A percentile compares a stretch with the other conserved stretches of the same genome.
phyloP scores from a whole-genome alignment of 2,888 invertebrate genomes.

The Phasia obesa region DNA sequence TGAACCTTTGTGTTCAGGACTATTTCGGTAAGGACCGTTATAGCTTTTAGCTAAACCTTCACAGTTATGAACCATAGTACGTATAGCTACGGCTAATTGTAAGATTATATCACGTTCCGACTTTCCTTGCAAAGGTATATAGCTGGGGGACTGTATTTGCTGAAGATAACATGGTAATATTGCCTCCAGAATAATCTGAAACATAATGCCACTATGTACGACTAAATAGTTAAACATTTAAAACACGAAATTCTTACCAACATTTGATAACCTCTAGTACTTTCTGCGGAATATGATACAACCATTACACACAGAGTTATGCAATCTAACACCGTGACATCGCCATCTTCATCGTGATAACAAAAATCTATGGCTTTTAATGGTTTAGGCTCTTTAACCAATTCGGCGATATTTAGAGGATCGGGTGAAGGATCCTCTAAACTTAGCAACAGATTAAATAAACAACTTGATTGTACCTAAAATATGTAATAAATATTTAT shows the following conservation, averaged over 20 bases:
- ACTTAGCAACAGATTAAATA: slow-evolving; percentile 95
- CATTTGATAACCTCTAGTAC: slow-evolving; percentile 95
- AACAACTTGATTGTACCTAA: slow-evolving; percentile 93
- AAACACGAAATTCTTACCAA: slow-evolving; percentile 84
- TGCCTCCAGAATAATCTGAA: slow-evolving; percentile 96
- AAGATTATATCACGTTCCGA: slow-evolving; percentile 96
- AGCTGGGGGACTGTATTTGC: slow-evolving; percentile 94
- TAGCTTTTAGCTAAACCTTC: slow-evolving; percentile 97
- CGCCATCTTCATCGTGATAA: slow-evolving; percentile 98
- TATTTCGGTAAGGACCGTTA: slow-evolving; percentile 95
- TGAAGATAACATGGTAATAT: slow-evolving; percentile 97
- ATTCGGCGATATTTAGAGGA: slow-evolving; percentile 94
- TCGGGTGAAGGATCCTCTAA: slow-evolving; percentile 97
- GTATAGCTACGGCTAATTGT: slow-evolving; percentile 96
- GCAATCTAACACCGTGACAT: slow-evolving; percentile 97
- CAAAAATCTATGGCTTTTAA: slow-evolving; percentile 98
- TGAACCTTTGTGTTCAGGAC: slow-evolving; percentile 95
- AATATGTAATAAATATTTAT: not conserved
- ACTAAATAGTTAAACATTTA: not conserved
- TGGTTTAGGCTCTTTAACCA: slow-evolving; percentile 95
- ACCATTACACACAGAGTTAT: slow-evolving; percentile 99
- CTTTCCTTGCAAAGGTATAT: slow-evolving; percentile 92
- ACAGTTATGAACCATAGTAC: slow-evolving; percentile 97
- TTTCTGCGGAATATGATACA: slow-evolving; percentile 98
- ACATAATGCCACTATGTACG: not conserved